phyloP scores from a whole-genome alignment of 1,140 invertebrate species.

The Sipha flava region DNA sequence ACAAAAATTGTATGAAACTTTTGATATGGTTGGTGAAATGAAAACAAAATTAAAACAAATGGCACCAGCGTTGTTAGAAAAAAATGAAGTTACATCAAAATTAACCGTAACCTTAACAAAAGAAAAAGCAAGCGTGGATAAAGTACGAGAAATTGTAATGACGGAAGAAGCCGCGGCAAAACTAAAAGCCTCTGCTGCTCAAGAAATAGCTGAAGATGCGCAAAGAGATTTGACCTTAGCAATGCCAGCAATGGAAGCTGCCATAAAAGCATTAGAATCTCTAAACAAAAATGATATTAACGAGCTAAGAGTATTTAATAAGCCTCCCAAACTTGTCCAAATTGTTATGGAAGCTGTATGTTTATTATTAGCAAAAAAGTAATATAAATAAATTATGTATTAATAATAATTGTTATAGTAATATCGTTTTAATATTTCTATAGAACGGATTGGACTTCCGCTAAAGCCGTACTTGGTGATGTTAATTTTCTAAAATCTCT shows the following conservation, averaged over 20 bases:
- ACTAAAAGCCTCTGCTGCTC: constrained; percentile 68
- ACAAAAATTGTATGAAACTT: constrained; percentile 75
- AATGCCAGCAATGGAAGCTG: constrained; percentile 72
- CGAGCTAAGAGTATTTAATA: constrained; percentile 75
- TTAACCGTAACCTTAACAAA: constrained; percentile 66
- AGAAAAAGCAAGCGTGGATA: constrained; percentile 76
- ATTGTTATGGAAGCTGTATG: constrained; percentile 88
- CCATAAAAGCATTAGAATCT: constrained; percentile 70
- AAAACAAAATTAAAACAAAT: constrained; percentile 75
- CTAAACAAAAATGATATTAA: constrained; percentile 85
- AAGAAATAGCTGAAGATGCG: constrained; percentile 74
- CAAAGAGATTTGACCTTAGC: constrained; percentile 74
- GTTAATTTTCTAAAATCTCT: constrained; percentile 74
- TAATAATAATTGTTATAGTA: not conserved
- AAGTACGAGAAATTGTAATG: constrained; percentile 63
- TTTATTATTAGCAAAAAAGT: constrained; percentile 66
- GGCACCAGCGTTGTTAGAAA: constrained; percentile 74
- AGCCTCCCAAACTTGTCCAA: constrained; percentile 77
- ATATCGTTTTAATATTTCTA: constrained; percentile 41
- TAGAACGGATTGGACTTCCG: constrained; percentile 65
- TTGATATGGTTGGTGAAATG: constrained; percentile 75
- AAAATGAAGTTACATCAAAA: constrained; percentile 68
- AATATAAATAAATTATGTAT: too few relatives aligned
- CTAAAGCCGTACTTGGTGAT: constrained; percentile 71
- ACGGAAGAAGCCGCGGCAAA: constrained; percentile 70